These are phyloP conservation scores for Tragopan temminckii DNA, from an alignment of 2,797 vertebrate species.

Conservation along the genomic window DNA sequence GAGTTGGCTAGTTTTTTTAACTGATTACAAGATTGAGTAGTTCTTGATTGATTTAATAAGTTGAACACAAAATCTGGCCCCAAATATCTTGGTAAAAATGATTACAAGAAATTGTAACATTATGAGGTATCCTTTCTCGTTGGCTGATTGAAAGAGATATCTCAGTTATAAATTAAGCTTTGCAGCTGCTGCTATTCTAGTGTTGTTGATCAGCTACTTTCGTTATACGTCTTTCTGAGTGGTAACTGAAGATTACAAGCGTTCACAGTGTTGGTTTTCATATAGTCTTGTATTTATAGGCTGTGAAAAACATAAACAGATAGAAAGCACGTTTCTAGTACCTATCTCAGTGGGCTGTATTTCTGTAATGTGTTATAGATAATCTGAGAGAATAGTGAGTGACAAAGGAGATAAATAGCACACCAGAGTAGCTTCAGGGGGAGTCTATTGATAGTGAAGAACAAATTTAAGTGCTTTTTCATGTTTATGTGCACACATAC, in stretches of 20 bases:
- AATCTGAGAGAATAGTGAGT: slow-evolving; percentile 44
- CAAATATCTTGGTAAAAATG: neutral
- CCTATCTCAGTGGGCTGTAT: slow-evolving; percentile 40
- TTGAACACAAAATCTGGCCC: neutral
- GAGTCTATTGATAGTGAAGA: neutral
- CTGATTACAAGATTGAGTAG: neutral
- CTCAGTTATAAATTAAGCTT: neutral
- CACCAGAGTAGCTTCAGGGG: neutral
- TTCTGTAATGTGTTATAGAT: slow-evolving; percentile 62
- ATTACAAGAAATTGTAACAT: neutral
- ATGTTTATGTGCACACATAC: neutral
- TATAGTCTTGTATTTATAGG: slow-evolving; percentile 73
- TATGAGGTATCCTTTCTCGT: neutral
- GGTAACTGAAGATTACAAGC: slow-evolving; percentile 1
- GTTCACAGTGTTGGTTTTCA: slow-evolving; percentile 54
- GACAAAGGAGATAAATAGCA: slow-evolving; percentile 30
- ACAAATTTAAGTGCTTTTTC: neutral
- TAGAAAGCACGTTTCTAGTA: slow-evolving; percentile 60
- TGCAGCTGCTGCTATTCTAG: neutral
- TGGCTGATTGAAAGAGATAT: neutral
- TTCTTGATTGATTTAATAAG: neutral
- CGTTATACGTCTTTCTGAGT: neutral
- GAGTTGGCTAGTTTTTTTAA: neutral
- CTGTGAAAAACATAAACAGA: slow-evolving; percentile 54
- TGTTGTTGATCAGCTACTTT: neutral